A percentile compares a stretch with the other conserved stretches of the same genome.
Conservation (phyloP, 1,140 invertebrate genomes). For the Hyphantria cunea region DNA sequence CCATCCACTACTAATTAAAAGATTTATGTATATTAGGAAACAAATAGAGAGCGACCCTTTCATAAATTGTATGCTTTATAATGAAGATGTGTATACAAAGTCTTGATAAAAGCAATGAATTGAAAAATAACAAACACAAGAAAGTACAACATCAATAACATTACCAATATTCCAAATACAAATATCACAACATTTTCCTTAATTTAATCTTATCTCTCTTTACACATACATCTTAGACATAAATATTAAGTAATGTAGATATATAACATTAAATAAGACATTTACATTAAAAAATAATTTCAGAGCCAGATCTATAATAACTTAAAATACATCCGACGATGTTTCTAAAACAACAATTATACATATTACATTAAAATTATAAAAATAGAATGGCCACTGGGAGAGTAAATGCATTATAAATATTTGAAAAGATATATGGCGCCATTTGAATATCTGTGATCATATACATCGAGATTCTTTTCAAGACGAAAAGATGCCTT, state of each 20-base stretch:
- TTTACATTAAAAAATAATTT: slow-evolving; percentile 67
- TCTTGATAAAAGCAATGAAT: slow-evolving; percentile 4
- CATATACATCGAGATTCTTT: too few species aligned
- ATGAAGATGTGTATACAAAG: background rate
- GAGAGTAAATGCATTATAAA: slow-evolving; percentile 54
- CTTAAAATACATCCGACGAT: slow-evolving; percentile 46
- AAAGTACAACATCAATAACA: slow-evolving; percentile 39
- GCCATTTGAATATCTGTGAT: slow-evolving; percentile 7
- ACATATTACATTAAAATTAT: slow-evolving; percentile 53
- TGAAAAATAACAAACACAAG: slow-evolving; percentile 9
- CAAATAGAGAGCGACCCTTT: too few species aligned
- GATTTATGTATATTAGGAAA: too few species aligned
- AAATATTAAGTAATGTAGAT: slow-evolving; percentile 71
- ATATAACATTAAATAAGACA: slow-evolving; percentile 51
- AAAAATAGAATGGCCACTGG: slow-evolving; percentile 72
- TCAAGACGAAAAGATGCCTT: too few species aligned
- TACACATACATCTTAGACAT: slow-evolving; percentile 75
- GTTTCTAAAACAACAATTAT: slow-evolving; percentile 48
- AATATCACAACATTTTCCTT: slow-evolving; percentile 80
- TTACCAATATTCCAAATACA: slow-evolving; percentile 80
- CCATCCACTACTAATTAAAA: too few species aligned
- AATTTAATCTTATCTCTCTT: slow-evolving; percentile 67
- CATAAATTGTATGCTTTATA: too few species aligned
- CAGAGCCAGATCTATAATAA: slow-evolving; percentile 60
- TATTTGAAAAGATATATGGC: slow-evolving; percentile 15